Evolutionary conservation across 2,888 invertebrate species (phyloP), one percentile per base, ranked within the genome.

Genomic region (Brenthis daphne): DNA sequence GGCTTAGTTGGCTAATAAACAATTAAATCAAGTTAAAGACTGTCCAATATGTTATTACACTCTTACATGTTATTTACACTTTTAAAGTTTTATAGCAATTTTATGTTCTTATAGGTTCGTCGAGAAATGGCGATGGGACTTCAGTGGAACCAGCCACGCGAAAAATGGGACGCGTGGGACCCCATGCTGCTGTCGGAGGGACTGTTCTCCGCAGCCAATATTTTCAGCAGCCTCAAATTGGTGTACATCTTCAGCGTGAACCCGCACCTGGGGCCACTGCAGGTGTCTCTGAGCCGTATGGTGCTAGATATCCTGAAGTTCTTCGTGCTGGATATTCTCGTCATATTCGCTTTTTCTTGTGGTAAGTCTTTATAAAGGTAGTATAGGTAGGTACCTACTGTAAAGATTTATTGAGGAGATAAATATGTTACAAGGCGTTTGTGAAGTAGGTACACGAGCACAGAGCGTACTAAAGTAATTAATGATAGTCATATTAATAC

Each of bases 161-260:
- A 98, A 87, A 94, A 98, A 77, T 99, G 99, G 99, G 98, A 99
- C 89, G 97, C 99, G 6, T 99, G 98, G 97, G 99, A 99, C 89
- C 99, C 99, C 20, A 99, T 99, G 96, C 94, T 99, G 77, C 86
- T 94, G n/a, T 97, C 98, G 37, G 98, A 98, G 89, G 98, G 98
- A 48, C 94, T 99, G 65, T 99, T 99, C 92, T 99, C 99, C 16
- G 98, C 99, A 20, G 99, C 99, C 75, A 99, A 99, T 92, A 99
- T 99, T 89, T 95, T 87, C 94, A 98, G 97, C 90, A 98, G 97
- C 76, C 94, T 99, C 78, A 99, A 99, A 91, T 94, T 99, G 85
- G 98, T 99, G 79, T 98, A 99, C 94, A 98, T 99, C 89, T 99
- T 99, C 93, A 99, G 98, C 77, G 98, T 99, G 68, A 99, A 98